Evolutionary conservation across 1,140 invertebrate species (phyloP).

Genomic region (Periplaneta americana): DNA sequence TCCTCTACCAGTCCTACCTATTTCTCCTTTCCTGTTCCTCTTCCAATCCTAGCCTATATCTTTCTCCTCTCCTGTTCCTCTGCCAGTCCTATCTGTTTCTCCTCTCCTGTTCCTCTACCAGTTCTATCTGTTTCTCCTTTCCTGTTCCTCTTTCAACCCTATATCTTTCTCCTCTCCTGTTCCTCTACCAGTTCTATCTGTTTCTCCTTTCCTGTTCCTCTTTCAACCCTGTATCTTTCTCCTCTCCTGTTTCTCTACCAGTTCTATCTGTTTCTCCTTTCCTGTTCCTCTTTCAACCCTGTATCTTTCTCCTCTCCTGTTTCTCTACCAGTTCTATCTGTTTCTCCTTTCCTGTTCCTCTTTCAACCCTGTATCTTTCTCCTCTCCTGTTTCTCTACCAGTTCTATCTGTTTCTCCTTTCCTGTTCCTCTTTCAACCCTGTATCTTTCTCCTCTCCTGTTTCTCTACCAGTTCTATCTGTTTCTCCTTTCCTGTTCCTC

Average conservation of each 20-base stretch:
- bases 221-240: neutral
- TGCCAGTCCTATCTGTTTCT: neutral
- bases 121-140: neutral
- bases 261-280: neutral
- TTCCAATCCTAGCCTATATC: neutral
- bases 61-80: neutral
- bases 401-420: neutral
- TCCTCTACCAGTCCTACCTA: neutral
- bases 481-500: neutral
- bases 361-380: neutral
- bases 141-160: neutral
- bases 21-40: neutral
- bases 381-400: neutral
- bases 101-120: neutral
- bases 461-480: neutral
- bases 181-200: no score
- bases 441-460: neutral
- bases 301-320: neutral
- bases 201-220: no score
- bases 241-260: neutral
- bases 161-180: neutral
- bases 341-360: neutral
- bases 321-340: neutral
- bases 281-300: no score
- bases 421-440: neutral